Base-by-base conservation (phyloP, 2,113 vertebrate genomes). In the Xenopus laevis region DNA sequence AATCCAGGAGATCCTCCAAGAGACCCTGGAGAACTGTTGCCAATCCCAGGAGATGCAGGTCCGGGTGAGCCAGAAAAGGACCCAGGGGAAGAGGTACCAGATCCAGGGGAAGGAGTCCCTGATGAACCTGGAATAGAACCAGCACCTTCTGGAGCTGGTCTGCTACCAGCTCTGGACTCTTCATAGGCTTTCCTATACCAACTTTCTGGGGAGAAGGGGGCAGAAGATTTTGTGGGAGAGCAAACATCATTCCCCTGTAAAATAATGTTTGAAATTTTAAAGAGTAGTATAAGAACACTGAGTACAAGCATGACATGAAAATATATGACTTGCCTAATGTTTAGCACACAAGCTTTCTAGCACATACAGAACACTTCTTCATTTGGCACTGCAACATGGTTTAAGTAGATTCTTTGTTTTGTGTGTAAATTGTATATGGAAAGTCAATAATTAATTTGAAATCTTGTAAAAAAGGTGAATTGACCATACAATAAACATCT, bases 181-280 rank as follows among this genome's bases (percentile, higher is more conserved):
- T 98, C 96, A 45, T 95, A 97, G 0, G 94, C 89, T 82, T 94
- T 95, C 64, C 95, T 85, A 87, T 95, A 98, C 97, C 97, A 98
- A 76, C 93, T 95, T 81, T 98, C 97, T 0, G 97, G 93, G 52
- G 94, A 96, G 84, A 95, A 94, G 45, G 95, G 92, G 15, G 84
- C 88, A 13, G 90, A 86, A 8, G 96, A 87, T 86, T 94, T 96
- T 78, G 95, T 94, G 0, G 95, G 96, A 47, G 96, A 98, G 79
- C 89, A 89, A 30, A 89, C 85, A 53, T 97, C 96, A 12, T 88
- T 87, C 84, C 95, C 89, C 96, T 98, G 86, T 15, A 71, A 78
- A 23, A 27, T 27, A 27, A 27, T 27, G 4, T 27, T 27, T 64
- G 6, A 40, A 40, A 40, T 40, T 1, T 6, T 40, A 40, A 40